Base-by-base conservation (phyloP, 2,797 vertebrate species). In the Oceanodroma leucorhoa region DNA sequence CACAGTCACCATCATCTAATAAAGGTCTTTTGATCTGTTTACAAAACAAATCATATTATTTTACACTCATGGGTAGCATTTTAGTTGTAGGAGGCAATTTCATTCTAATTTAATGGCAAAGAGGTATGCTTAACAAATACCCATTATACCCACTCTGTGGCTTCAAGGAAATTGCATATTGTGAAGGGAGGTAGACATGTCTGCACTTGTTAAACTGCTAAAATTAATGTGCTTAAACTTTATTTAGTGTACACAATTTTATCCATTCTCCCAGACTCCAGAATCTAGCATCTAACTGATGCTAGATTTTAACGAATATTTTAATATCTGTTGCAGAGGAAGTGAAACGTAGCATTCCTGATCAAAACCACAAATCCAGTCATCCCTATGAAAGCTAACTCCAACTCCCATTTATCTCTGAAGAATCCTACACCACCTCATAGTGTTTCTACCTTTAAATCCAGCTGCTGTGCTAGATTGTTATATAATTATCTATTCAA, bases 21-120 rank as follows among this genome's bases (percentile, higher is more conserved):
- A 98, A 97, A 95, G 87, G 94, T 95, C 1, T 3, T 94, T 96
- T 95, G 76, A 94, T 96, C 62, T 97, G 83, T 94, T 98, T 97
- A 93, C 89, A 93, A 97, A 97, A 97, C 92, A 98, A 95, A 97
- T 96, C 7, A 95, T 87, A 91, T 96, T 97, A 94, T 94, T 97
- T 97, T 95, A 83, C 91, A 96, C 91, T 53, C 55, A 13, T 93
- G 90, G 81, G 93, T 95, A 91, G 83, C 89, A 94, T 97, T 97
- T 95, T 87, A 93, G 70, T 88, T 66, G 26, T 94, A 84, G 90
- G 89, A 97, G 61, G 93, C 83, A 97, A 98, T 97, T 93, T 89
- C 75, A 94, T 94, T 97, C 92, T 95, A 96, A 97, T 95, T 96
- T 95, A 97, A 97, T 88, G 91, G 91, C 64, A 65, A 72, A 80